Evolutionary conservation across 2,797 vertebrate species (phyloP).

Genomic region (Centropyge bicolor): DNA sequence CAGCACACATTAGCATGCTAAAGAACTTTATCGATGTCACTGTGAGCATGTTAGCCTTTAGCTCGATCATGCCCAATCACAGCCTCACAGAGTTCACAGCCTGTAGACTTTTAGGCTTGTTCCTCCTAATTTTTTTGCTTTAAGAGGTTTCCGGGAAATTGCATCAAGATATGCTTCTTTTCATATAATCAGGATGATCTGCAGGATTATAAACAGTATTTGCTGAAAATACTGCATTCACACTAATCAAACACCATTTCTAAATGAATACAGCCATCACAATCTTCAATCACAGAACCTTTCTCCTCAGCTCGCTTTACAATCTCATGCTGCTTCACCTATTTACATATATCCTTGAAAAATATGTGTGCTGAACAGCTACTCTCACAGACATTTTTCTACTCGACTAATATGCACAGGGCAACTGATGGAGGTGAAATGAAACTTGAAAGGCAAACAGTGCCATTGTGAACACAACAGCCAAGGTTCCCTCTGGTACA

Average conservation of each 20-base stretch:
- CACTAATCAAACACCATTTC: neutral
- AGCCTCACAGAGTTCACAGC: neutral
- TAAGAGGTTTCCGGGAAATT: neutral
- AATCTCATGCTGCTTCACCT: neutral
- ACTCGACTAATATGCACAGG: neutral
- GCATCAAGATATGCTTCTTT: neutral
- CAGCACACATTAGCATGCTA: neutral
- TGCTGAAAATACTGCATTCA: slow-evolving; percentile 34
- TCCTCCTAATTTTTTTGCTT: neutral
- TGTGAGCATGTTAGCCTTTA: neutral
- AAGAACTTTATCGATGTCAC: neutral
- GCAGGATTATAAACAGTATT: slow-evolving; percentile 13
- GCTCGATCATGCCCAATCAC: neutral
- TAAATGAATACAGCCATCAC: neutral
- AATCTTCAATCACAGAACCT: neutral
- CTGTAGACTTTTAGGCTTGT: neutral
- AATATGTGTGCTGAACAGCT: slow-evolving; percentile 12
- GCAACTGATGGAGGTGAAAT: neutral
- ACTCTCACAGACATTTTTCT: neutral
- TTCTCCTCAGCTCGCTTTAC: neutral
- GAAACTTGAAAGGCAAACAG: slow-evolving; percentile 2
- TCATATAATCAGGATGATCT: neutral
- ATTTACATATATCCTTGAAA: neutral
- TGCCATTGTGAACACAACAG: slow-evolving; percentile 21
- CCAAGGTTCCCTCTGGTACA: neutral